phyloP scores from a whole-genome alignment of 2,888 invertebrate species.

The Ceramica pisi region DNA sequence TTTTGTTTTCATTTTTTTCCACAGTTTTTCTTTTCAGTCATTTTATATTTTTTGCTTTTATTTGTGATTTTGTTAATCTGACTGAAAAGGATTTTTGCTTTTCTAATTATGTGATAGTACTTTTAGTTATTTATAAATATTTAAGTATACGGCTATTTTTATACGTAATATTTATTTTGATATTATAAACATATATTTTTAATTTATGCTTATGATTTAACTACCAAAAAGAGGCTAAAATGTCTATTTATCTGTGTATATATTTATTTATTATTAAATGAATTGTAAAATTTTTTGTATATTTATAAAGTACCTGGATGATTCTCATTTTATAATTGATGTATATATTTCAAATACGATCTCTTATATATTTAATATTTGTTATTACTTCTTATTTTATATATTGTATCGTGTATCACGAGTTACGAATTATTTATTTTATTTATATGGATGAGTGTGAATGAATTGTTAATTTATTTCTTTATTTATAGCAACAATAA shows the following conservation, averaged over 20 bases:
- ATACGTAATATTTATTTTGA: slow-evolving; percentile 40
- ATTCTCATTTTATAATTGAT: slow-evolving; percentile 47
- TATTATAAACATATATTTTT: slow-evolving; percentile 22
- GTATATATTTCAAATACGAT: slow-evolving; percentile 59
- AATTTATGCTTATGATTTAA: slow-evolving; percentile 18
- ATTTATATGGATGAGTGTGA: slow-evolving; percentile 67
- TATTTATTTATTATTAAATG: slow-evolving; percentile 28
- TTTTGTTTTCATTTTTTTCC: slow-evolving; percentile 48
- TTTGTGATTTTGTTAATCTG: slow-evolving; percentile 73
- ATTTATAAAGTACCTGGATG: slow-evolving; percentile 42
- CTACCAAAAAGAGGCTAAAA: slow-evolving; percentile 36
- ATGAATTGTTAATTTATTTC: slow-evolving; percentile 67
- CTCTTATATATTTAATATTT: slow-evolving; percentile 63
- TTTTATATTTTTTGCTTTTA: slow-evolving; percentile 70
- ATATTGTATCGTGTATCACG: slow-evolving; percentile 77
- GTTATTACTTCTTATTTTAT: slow-evolving; percentile 59
- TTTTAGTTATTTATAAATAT: slow-evolving; percentile 62
- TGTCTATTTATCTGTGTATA: slow-evolving; percentile 18
- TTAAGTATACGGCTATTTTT: slow-evolving; percentile 47
- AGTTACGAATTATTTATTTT: slow-evolving; percentile 67
- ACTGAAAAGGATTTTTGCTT: slow-evolving; percentile 81
- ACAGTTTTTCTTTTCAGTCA: slow-evolving; percentile 81
- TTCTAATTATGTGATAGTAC: slow-evolving; percentile 65
- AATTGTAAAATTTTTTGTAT: slow-evolving; percentile 14
- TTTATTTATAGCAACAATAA: slow-evolving; percentile 64